Conservation (phyloP, 1,140 invertebrate genomes). For the Oedothorax gibbosus region DNA sequence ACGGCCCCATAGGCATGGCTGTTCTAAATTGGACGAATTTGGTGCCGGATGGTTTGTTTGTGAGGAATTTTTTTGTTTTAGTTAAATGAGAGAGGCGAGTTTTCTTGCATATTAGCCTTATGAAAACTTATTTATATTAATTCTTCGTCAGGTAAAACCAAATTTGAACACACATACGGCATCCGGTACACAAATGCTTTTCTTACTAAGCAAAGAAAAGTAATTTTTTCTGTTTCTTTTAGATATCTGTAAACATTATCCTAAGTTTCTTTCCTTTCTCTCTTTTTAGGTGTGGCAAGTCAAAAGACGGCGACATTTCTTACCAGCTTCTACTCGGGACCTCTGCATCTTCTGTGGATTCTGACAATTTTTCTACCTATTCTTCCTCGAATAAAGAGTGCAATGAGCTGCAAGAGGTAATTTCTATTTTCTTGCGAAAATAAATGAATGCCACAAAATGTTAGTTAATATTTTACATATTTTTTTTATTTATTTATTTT, state of each 20-base stretch:
- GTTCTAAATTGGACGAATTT: too few species aligned
- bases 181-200: neutral
- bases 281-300: conserved; percentile 47
- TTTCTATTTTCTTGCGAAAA: neutral
- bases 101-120: too few species aligned
- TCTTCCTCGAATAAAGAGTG: conserved; percentile 11
- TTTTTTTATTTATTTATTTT: neutral
- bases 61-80: too few species aligned
- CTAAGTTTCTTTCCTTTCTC: neutral
- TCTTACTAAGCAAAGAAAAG: neutral
- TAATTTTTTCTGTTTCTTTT: neutral
- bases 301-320: conserved; percentile 57
- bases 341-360: conserved; percentile 47
- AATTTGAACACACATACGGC: neutral
- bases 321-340: conserved; percentile 52
- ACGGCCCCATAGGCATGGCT: too few species aligned
- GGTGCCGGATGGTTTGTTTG: too few species aligned
- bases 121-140: too few species aligned
- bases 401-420: conserved; percentile 49
- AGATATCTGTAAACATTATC: neutral
- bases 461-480: neutral
- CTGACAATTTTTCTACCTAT: conserved; percentile 33
- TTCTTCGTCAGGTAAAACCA: too few species aligned
- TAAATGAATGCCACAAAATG: neutral
- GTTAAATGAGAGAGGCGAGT: too few species aligned